Evolutionary conservation across 2,888 invertebrate species (phyloP), one percentile per base, ranked within the genome.

Genomic region (Mesorhabditis belari): DNA sequence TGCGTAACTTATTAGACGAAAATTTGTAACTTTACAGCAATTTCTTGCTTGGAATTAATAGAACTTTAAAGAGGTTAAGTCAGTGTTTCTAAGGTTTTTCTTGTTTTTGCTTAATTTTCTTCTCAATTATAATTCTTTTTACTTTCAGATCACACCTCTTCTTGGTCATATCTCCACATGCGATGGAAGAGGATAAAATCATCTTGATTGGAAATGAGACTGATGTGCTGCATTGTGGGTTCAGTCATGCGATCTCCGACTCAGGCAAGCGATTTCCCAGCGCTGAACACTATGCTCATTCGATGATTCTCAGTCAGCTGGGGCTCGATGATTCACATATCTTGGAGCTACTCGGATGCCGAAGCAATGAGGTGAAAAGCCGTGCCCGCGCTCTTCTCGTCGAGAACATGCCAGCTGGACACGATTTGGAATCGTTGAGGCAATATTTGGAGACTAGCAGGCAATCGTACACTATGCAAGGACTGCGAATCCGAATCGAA

Each of bases 211-310:
- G 77, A 9, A 74, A 76, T 64, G 79, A 79, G 53, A 65, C 73
- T 25, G 79, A 79, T 57, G 63, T 77, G 28, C 65, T 79, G 28
- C 79, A 79, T 56, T 75, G 72, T 50, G 79, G 77, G 21, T 77
- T 70, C 63, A 69, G 64, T 35, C 70, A 69, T 58, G 70, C 79
- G 4, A 69, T 79, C 4, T 76, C 64, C 49, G 70, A 77, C 28
- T 63, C 58, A 9, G 79, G 77, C 26, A 76, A 73, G 63, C 58
- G 79, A 53, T 78, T 75, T 61, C 78, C 78, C 5, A 72, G 72
- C 29, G 74, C 74, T 19, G 69, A 71, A 49, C 78, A 78, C 62
- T 78, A 71, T 64, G 74, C 77, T 4, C 77, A 78, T 62, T 68
- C 74, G 23, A 66, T 67, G 66, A 76, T 77, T 27, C 60, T 78